Percentiles rank a stretch among this genome's conserved stretches.
Conservation (phyloP, 2,113 vertebrate species). For the Chrysochloris asiatica region DNA sequence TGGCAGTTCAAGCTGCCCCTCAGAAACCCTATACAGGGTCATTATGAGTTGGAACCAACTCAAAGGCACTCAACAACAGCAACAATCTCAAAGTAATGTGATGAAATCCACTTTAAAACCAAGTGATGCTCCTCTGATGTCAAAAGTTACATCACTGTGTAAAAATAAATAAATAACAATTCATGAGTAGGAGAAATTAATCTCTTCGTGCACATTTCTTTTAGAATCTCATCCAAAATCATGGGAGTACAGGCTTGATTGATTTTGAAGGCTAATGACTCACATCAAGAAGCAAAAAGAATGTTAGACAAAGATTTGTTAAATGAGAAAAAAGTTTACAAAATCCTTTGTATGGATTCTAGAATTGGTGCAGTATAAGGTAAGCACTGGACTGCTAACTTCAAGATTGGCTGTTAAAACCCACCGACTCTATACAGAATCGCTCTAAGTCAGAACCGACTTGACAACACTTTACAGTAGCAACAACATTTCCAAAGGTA, state of each 20-base stretch:
- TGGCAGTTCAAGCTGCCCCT: no score
- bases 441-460: no score
- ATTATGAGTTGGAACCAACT: no score
- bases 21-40: no score
- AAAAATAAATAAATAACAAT: background rate
- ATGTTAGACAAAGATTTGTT: constrained; percentile 6
- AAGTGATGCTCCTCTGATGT: background rate
- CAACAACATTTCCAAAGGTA: background rate
- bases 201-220: background rate
- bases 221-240: background rate
- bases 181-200: background rate
- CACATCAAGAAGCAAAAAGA: background rate
- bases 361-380: no score
- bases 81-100: background rate
- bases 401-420: no score
- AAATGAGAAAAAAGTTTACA: background rate
- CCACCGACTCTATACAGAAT: no score
- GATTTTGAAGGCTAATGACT: background rate
- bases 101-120: background rate
- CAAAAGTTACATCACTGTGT: background rate
- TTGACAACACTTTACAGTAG: no score
- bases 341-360: background rate
- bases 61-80: no score
- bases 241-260: background rate
- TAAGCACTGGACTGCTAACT: no score